Conservation (phyloP, 2,888 invertebrate genomes). For the Cartodere bifasciata region DNA sequence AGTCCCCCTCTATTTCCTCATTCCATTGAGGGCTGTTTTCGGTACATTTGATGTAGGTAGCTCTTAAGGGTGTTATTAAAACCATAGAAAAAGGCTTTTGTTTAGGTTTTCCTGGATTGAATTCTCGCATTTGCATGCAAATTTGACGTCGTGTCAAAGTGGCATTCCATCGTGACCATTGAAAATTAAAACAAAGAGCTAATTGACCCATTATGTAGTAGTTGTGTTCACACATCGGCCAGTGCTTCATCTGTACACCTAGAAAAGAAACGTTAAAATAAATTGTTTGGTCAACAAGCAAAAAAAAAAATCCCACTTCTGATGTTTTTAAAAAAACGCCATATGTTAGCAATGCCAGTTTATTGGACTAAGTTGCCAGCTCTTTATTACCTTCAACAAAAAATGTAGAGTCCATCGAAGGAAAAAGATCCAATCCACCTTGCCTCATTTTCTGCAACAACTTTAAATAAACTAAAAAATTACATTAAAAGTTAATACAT, state of each 20-base stretch:
- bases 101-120: slow-evolving; percentile 34
- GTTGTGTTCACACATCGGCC: slow-evolving; percentile 58
- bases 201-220: slow-evolving; percentile 69
- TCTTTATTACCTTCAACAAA: slow-evolving; percentile 45
- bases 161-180: slow-evolving; percentile 61
- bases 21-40: slow-evolving; percentile 63
- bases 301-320: too few relatives aligned
- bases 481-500: slow-evolving; percentile 13
- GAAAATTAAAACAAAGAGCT: slow-evolving; percentile 60
- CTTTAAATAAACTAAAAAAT: neutral
- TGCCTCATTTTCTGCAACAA: slow-evolving; percentile 30
- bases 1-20: slow-evolving; percentile 33
- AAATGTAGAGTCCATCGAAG: slow-evolving; percentile 61
- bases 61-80: slow-evolving; percentile 54
- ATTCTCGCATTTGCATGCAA: slow-evolving; percentile 55
- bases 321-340: too few relatives aligned
- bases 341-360: too few relatives aligned
- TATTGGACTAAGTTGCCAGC: too few relatives aligned
- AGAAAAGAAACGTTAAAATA: slow-evolving; percentile 2
- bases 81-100: slow-evolving; percentile 34
- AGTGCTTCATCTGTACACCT: slow-evolving; percentile 42
- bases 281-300: slow-evolving; percentile 1
- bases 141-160: slow-evolving; percentile 46
- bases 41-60: slow-evolving; percentile 56
- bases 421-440: slow-evolving; percentile 72